Conservation (phyloP, 2,888 invertebrate genomes). For the Cephus runcator region DNA sequence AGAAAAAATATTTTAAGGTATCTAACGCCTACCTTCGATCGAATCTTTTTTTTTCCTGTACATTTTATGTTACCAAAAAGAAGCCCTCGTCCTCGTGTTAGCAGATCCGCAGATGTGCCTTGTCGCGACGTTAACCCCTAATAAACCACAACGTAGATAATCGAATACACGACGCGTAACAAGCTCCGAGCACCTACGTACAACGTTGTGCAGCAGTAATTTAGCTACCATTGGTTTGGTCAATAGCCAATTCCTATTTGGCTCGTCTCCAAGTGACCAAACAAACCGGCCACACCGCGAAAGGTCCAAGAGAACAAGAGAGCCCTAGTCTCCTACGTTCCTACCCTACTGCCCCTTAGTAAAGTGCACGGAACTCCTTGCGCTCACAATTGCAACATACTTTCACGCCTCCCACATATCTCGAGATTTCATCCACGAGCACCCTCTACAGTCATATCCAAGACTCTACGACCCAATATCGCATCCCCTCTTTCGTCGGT, state of each 20-base stretch:
- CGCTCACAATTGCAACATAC: background rate
- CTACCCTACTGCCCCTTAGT: background rate
- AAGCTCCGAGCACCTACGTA: constrained; percentile 44
- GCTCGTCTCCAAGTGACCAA: constrained; percentile 56
- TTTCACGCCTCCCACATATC: background rate
- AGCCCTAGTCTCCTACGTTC: background rate
- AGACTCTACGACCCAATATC: background rate
- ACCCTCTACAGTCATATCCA: background rate
- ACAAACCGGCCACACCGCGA: constrained; percentile 45
- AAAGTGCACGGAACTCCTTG: background rate
- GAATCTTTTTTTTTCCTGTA: background rate
- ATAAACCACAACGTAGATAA: constrained; percentile 38
- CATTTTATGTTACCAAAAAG: background rate
- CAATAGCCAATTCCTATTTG: constrained; percentile 64
- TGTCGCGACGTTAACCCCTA: background rate
- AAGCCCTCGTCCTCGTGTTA: background rate
- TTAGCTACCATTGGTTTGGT: constrained; percentile 61
- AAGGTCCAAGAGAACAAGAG: constrained; percentile 31
- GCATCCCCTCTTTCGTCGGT: background rate
- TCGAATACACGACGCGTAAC: constrained; percentile 62
- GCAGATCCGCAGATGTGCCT: background rate
- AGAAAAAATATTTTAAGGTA: background rate
- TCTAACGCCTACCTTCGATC: too few relatives aligned
- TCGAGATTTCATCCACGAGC: background rate
- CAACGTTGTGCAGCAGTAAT: constrained; percentile 51